phyloP scores from a whole-genome alignment of 2,888 invertebrate genomes.

The Dicycla oo region DNA sequence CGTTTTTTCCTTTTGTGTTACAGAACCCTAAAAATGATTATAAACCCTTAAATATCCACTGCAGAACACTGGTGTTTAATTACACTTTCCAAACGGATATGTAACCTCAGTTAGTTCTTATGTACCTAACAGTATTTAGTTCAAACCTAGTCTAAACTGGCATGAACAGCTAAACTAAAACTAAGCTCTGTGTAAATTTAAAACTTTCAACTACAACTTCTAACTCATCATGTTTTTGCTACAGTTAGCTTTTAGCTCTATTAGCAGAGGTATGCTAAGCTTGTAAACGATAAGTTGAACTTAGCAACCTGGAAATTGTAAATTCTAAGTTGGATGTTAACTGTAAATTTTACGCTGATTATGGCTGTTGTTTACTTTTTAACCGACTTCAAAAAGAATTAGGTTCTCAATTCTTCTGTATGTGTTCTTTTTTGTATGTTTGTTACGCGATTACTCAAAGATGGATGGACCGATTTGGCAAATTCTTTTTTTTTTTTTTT shows the following conservation, averaged over 20 bases:
- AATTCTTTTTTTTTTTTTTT: no score
- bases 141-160: not conserved
- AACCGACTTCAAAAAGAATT: no score
- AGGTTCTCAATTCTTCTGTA: no score
- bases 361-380: constrained; percentile 26
- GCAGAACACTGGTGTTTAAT: not conserved
- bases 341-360: constrained; percentile 26
- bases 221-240: constrained; percentile 32
- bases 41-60: not conserved
- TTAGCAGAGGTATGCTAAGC: constrained; percentile 1
- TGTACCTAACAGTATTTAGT: constrained; percentile 11
- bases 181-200: constrained; percentile 14
- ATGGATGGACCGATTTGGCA: no score
- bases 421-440: no score
- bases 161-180: constrained; percentile 8
- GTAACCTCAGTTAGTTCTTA: constrained; percentile 21
- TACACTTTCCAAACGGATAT: no score
- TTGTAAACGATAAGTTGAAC: constrained; percentile 14
- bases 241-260: constrained; percentile 9
- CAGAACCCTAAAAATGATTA: no score
- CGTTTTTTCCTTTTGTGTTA: no score
- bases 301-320: constrained; percentile 27
- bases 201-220: constrained; percentile 35
- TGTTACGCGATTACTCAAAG: no score
- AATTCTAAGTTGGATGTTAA: constrained; percentile 28